Evolutionary conservation across 2,888 invertebrate genomes (phyloP).

Genomic region (Apodemia mormo): DNA sequence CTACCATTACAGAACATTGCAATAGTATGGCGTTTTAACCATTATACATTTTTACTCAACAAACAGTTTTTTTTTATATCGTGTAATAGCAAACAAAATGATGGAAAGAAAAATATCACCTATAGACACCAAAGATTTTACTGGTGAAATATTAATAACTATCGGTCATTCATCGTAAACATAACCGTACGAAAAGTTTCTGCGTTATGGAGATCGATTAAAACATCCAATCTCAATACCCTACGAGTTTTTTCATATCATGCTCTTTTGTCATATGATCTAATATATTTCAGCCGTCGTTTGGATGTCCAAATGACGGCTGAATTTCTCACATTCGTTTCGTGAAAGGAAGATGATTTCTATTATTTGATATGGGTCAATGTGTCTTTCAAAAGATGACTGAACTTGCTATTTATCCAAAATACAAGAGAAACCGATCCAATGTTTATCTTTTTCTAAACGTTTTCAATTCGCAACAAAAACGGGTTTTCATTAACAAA

Average conservation of each 20-base stretch:
- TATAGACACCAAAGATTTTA: too few species aligned
- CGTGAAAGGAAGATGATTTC: conserved; percentile 21
- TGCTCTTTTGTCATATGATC: conserved; percentile 16
- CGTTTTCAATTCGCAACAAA: not conserved
- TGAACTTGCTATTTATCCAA: conserved; percentile 3
- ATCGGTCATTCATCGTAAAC: not conserved
- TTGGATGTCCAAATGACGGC: not conserved
- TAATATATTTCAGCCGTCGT: conserved; percentile 3
- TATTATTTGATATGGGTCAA: conserved; percentile 23
- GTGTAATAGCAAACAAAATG: too few species aligned
- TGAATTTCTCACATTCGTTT: conserved; percentile 18
- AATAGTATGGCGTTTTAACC: too few species aligned
- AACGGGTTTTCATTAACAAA: not conserved
- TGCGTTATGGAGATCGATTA: not conserved
- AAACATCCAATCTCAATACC: not conserved
- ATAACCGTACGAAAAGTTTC: too few species aligned
- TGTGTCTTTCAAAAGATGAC: conserved; percentile 19
- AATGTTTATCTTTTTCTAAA: conserved; percentile 1
- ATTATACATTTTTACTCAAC: too few species aligned
- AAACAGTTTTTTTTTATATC: too few species aligned
- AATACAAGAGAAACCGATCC: not conserved
- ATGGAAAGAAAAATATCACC: too few species aligned
- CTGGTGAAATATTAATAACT: too few species aligned
- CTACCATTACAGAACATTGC: too few species aligned
- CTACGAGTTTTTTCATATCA: not conserved